Evolutionary conservation across 2,797 vertebrate species (phyloP), one percentile per base, ranked within the genome.

Genomic region (Cossypha polioptera): DNA sequence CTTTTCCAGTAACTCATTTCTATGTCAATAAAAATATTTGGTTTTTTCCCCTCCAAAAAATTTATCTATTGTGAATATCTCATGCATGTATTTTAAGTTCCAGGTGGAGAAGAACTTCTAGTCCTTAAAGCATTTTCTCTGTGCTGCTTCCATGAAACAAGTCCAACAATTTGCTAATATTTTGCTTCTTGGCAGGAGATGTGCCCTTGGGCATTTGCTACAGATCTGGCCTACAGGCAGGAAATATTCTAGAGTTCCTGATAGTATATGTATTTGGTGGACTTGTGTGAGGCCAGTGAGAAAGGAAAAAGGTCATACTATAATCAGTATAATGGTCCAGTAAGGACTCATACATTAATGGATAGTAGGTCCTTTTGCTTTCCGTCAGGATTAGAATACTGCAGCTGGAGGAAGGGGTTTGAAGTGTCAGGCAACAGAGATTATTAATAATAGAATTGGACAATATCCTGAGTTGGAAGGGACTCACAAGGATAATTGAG

Each of bases 1-100:
- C 21, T 86, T 88, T 90, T 75, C 13, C 48, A 84, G 48, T 36
- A 77, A 71, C 29, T 85, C 7, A 63, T 83, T 79, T 58, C 16
- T 43, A 42, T 18, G 14, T 61, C 36, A 51, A 28, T 47, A 43
- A 57, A 90, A 89, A 42, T 43, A 9, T 42, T 47, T 66, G 13
- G 13, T 8, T 43, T 28, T 53, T 33, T 11, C 13, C 6, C 2
- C 7, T 5, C 5, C 6, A 1, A 2, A 5, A 1, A 40, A 4
- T 84, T 89, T 63, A 31, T 55, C 24, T 17, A 2, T 21, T 62
- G 2, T 55, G 74, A 71, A 5, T 68, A 45, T 66, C 40, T 66
- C 21, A 21, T 83, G 20, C 29, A 40, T 5, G 13, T 72, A 45
- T 94, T 83, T 89, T 57, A 84, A 82, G 62, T 75, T 65, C 35